phyloP scores from a whole-genome alignment of 1,140 invertebrate species.

The Bacillus rossius region DNA sequence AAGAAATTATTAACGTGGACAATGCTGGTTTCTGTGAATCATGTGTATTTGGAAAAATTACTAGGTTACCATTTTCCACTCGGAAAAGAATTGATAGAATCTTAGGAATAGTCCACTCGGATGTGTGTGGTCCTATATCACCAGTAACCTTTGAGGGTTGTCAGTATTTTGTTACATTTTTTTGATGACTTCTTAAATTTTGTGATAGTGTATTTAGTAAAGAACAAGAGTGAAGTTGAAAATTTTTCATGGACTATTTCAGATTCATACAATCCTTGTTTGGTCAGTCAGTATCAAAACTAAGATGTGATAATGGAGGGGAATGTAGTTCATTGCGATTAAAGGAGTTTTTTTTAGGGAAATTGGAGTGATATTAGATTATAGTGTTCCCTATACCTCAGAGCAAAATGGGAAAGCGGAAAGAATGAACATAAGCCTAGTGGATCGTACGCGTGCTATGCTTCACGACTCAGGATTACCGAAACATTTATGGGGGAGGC shows the following conservation, averaged over 20 bases:
- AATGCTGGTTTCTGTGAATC: constrained; percentile 20
- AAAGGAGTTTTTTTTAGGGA: constrained; percentile 1
- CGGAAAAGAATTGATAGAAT: constrained; percentile 20
- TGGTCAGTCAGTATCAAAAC: constrained; percentile 3
- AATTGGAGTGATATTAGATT: constrained; percentile 15
- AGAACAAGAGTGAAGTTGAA: constrained; percentile 31
- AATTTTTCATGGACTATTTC: constrained; percentile 26
- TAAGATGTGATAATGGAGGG: constrained; percentile 22
- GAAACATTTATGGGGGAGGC: background rate
- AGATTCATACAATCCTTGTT: background rate
- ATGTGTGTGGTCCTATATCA: constrained; percentile 36
- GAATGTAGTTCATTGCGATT: constrained; percentile 17
- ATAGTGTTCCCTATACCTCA: constrained; percentile 2
- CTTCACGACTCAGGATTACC: background rate
- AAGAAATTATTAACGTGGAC: background rate
- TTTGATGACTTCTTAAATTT: constrained; percentile 40
- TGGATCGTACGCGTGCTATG: background rate
- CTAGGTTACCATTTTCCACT: constrained; percentile 24
- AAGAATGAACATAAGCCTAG: background rate
- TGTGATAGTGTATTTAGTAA: constrained; percentile 31
- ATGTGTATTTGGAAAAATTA: constrained; percentile 24
- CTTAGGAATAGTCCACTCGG: constrained; percentile 33
- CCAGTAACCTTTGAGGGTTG: constrained; percentile 26
- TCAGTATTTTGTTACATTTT: constrained; percentile 37
- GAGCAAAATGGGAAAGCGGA: background rate